These are phyloP conservation scores for Catharus ustulatus DNA, from an alignment of 2,797 vertebrate genomes.

Conservation along the genomic window DNA sequence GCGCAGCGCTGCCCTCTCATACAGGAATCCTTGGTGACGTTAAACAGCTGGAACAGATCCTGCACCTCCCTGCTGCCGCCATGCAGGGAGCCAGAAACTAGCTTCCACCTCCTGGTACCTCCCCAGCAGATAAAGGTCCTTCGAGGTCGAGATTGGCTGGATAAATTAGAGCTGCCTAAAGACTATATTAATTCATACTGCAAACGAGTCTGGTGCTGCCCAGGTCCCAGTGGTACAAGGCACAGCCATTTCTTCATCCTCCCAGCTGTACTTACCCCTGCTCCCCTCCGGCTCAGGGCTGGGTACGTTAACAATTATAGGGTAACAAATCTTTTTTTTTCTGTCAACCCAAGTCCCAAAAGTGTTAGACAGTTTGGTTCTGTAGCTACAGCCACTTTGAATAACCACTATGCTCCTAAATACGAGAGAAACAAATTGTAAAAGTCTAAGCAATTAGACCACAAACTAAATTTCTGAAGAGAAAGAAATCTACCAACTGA, in stretches of 20 bases:
- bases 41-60: conserved; percentile 27
- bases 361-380: not conserved
- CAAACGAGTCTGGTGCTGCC: not conserved
- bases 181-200: not conserved
- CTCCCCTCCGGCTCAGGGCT: not conserved
- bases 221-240: not conserved
- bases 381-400: not conserved
- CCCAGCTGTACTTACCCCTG: not conserved
- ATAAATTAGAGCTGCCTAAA: not conserved
- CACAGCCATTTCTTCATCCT: not conserved
- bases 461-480: not conserved
- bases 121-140: conserved; percentile 27
- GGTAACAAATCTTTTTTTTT: not conserved
- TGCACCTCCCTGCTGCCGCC: not conserved
- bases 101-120: conserved; percentile 13
- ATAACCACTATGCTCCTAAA: not conserved
- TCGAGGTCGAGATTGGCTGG: not conserved
- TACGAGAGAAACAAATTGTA: not conserved
- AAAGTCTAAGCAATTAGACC: not conserved
- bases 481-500: not conserved
- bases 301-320: not conserved
- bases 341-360: not conserved
- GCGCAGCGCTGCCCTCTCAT: not conserved
- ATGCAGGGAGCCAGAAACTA: not conserved
- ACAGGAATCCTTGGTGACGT: conserved; percentile 41